Evolutionary conservation across 2,888 invertebrate genomes (phyloP).

Genomic region (Tyria jacobaeae): DNA sequence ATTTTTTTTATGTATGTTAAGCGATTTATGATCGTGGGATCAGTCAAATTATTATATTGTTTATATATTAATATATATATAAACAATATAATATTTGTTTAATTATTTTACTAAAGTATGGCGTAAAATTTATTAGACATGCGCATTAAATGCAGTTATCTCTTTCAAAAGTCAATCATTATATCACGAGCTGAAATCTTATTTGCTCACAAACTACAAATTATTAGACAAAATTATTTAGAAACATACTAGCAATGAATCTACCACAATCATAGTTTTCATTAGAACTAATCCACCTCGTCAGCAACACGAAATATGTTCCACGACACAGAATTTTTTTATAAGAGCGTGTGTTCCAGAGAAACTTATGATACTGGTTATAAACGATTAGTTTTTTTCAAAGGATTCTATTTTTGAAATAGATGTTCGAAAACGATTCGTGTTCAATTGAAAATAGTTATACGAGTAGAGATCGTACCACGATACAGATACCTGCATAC

Average conservation of each 20-base stretch:
- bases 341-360: conserved; percentile 5
- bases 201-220: too few relatives aligned
- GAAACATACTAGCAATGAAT: too few relatives aligned
- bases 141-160: too few relatives aligned
- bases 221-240: too few relatives aligned
- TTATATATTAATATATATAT: too few relatives aligned
- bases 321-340: background rate
- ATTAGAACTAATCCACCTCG: conserved; percentile 1
- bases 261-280: background rate
- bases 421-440: conserved; percentile 1
- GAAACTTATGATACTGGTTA: conserved; percentile 14
- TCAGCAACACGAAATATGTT: background rate
- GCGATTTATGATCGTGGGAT: too few relatives aligned
- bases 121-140: too few relatives aligned
- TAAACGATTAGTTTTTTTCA: conserved; percentile 5
- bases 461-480: conserved; percentile 1
- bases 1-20: too few relatives aligned
- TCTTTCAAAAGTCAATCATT: too few relatives aligned
- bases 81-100: too few relatives aligned
- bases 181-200: background rate
- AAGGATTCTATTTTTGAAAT: conserved; percentile 13
- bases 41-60: too few relatives aligned
- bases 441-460: conserved; percentile 12
- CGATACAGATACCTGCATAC: background rate
- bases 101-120: too few relatives aligned